phyloP scores from a whole-genome alignment of 2,797 vertebrate species.

The Rhabdomys pumilio region DNA sequence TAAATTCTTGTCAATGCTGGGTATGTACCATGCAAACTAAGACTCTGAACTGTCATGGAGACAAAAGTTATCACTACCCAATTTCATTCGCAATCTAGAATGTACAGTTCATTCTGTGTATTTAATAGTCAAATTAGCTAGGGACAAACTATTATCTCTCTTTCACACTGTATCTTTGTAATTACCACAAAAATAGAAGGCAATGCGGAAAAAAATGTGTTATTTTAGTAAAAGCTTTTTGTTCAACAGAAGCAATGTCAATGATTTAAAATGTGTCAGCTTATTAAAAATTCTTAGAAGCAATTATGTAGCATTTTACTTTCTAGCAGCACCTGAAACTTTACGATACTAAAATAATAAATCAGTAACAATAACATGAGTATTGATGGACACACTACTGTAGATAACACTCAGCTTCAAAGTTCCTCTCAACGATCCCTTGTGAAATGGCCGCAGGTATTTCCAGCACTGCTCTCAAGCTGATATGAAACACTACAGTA shows the following conservation, averaged over 20 bases:
- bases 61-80: slow-evolving; percentile 22
- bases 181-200: slow-evolving; percentile 56
- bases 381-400: background rate
- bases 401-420: slow-evolving; percentile 10
- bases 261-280: slow-evolving; percentile 59
- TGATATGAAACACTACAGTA: background rate
- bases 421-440: slow-evolving; percentile 33
- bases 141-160: slow-evolving; percentile 53
- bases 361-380: slow-evolving; percentile 34
- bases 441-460: background rate
- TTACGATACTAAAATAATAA: slow-evolving; percentile 66
- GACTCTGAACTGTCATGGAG: background rate
- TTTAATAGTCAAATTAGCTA: slow-evolving; percentile 67
- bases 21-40: slow-evolving; percentile 14
- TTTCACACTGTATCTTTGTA: slow-evolving; percentile 47
- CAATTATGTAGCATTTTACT: slow-evolving; percentile 48
- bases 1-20: background rate
- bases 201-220: slow-evolving; percentile 11
- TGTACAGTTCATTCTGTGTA: slow-evolving; percentile 29
- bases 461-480: slow-evolving; percentile 28
- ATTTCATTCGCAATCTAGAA: slow-evolving; percentile 47
- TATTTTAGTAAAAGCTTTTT: slow-evolving; percentile 44
- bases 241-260: slow-evolving; percentile 41
- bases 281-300: slow-evolving; percentile 31
- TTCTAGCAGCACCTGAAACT: slow-evolving; percentile 43